Percentiles rank a stretch among this genome's conserved stretches.
Conservation (phyloP, 2,113 vertebrate species). For the Macaca nemestrina region DNA sequence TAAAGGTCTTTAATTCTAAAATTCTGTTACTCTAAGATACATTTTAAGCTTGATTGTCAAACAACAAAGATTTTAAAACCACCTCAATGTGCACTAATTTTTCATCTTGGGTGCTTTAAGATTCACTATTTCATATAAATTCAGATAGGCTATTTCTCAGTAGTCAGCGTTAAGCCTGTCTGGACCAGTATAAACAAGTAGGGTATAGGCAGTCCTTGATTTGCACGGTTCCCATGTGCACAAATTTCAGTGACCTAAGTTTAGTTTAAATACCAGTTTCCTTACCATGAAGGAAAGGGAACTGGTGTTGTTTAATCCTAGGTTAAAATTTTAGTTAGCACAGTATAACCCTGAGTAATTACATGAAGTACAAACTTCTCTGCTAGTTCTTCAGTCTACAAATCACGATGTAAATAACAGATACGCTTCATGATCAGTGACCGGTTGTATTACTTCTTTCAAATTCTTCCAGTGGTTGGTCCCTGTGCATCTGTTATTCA, state of each 20-base stretch:
- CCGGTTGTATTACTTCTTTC: not conserved
- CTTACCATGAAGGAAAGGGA: not conserved
- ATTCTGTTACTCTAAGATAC: slow-evolving; percentile 3
- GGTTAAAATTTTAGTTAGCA: not conserved
- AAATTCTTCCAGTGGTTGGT: not conserved
- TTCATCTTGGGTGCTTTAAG: not conserved
- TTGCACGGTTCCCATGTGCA: not conserved
- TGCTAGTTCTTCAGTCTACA: not conserved
- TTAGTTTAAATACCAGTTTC: not conserved
- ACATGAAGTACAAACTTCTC: not conserved
- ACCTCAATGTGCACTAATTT: rapidly evolving
- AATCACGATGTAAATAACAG: not conserved
- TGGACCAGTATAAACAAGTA: not conserved
- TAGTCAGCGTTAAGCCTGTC: not conserved
- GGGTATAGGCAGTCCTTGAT: not conserved
- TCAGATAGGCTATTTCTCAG: not conserved
- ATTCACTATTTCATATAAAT: not conserved
- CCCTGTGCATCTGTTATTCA: not conserved
- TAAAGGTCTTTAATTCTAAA: not conserved
- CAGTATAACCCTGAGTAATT: not conserved
- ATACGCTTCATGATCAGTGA: not conserved
- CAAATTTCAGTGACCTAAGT: not conserved
- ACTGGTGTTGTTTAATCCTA: no score
- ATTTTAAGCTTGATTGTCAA: not conserved
- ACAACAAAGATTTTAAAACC: not conserved